Evolutionary conservation across 2,113 vertebrate species (phyloP).

Genomic region (Baryphthengus martii): DNA sequence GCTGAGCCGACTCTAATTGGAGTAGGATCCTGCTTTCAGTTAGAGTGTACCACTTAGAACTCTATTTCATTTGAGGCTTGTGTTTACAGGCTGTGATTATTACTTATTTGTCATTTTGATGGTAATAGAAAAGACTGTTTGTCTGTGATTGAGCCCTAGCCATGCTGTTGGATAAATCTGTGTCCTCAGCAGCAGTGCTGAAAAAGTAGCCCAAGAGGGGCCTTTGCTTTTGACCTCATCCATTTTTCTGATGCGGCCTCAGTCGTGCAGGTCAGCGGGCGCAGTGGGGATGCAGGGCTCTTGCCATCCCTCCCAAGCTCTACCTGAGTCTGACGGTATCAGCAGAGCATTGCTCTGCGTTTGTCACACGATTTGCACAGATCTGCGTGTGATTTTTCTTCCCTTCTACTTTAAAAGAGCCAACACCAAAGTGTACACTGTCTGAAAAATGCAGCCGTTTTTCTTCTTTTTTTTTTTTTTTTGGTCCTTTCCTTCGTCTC

Average conservation of each 20-base stretch:
- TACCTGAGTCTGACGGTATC: background rate
- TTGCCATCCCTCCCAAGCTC: background rate
- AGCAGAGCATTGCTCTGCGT: background rate
- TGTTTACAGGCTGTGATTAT: constrained; percentile 43
- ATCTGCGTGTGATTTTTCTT: background rate
- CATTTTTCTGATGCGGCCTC: background rate
- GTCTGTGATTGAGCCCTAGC: background rate
- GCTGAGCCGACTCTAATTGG: constrained; percentile 30
- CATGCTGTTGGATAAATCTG: background rate
- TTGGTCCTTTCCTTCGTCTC: background rate
- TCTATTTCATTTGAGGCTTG: constrained; percentile 40
- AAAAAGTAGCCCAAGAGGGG: background rate
- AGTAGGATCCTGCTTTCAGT: constrained; percentile 37
- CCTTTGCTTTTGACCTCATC: background rate
- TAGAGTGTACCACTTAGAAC: constrained; percentile 8
- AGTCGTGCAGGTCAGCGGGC: background rate
- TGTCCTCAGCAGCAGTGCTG: background rate
- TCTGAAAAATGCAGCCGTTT: background rate
- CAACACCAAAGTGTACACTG: background rate
- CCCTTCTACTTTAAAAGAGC: background rate
- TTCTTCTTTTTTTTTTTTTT: background rate
- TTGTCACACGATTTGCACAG: background rate
- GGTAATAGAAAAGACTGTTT: constrained; percentile 33
- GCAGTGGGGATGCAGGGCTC: background rate
- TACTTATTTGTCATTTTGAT: constrained; percentile 63